Evolutionary conservation across 2,113 vertebrate genomes (phyloP).

Genomic region (Vanacampus margaritifer): DNA sequence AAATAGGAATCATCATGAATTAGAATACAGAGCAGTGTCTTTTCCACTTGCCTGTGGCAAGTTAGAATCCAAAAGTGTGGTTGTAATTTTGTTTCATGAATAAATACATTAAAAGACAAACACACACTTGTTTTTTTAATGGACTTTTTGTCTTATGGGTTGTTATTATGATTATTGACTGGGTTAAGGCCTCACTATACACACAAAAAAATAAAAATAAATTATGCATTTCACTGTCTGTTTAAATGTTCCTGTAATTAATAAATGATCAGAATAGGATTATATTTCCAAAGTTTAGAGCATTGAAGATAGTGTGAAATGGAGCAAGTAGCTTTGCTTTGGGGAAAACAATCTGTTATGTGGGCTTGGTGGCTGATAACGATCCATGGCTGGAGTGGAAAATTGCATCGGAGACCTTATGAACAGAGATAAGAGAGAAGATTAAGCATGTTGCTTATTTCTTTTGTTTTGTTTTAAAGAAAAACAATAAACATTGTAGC

Average conservation of each 20-base stretch:
- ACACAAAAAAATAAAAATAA: not conserved
- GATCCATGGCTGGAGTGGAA: constrained; percentile 79
- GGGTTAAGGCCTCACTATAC: not conserved
- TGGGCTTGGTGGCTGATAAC: constrained; percentile 74
- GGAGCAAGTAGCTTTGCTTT: constrained; percentile 65
- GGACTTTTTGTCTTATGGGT: not conserved
- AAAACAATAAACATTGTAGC: not conserved
- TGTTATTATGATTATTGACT: not conserved
- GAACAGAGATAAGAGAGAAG: constrained; percentile 79
- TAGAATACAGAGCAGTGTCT: not conserved
- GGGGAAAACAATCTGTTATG: constrained; percentile 73
- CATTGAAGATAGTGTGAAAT: constrained; percentile 43
- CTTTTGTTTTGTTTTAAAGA: constrained; percentile 33
- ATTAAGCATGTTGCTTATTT: constrained; percentile 73
- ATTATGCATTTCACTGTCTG: not conserved
- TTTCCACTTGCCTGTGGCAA: not conserved
- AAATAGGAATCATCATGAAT: not conserved
- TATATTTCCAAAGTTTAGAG: constrained; percentile 14
- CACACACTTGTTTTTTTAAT: not conserved
- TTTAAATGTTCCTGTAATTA: not conserved
- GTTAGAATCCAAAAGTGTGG: too few relatives aligned
- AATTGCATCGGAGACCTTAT: constrained; percentile 79
- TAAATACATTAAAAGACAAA: not conserved
- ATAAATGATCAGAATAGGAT: constrained; percentile 3
- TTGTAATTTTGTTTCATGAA: not conserved